phyloP scores from a whole-genome alignment of 2,113 vertebrate species.

The Muntiacus muntjak region DNA sequence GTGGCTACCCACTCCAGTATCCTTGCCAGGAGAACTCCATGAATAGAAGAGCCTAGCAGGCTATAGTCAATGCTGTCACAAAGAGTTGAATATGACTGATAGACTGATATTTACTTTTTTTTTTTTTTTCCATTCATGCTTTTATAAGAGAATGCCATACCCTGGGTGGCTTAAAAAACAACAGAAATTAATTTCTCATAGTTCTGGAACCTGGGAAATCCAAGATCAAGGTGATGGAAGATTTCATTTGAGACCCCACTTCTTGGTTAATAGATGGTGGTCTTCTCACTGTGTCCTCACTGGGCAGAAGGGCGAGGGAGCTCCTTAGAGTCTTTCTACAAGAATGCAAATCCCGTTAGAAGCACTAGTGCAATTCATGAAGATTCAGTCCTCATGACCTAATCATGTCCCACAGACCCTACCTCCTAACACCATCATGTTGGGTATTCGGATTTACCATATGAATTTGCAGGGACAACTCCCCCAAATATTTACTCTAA shows the following conservation, averaged over 20 bases:
- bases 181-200: neutral
- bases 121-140: neutral
- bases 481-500: neutral
- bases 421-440: neutral
- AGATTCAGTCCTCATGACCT: neutral
- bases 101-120: too few relatives aligned
- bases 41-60: too few relatives aligned
- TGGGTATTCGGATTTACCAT: neutral
- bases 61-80: too few relatives aligned
- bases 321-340: neutral
- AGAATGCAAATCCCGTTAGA: neutral
- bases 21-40: too few relatives aligned
- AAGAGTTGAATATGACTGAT: too few relatives aligned
- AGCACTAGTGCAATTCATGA: neutral
- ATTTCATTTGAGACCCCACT: neutral
- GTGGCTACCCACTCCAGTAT: too few relatives aligned
- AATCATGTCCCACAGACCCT: neutral
- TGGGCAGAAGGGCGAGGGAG: neutral
- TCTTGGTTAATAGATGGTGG: neutral
- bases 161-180: neutral
- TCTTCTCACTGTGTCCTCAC: neutral
- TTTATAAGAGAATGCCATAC: neutral
- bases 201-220: neutral
- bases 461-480: neutral
- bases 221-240: neutral